A percentile compares a stretch with the other conserved stretches of the same genome.
phyloP scores from a whole-genome alignment of 2,113 vertebrate species.

The Nibea albiflora region DNA sequence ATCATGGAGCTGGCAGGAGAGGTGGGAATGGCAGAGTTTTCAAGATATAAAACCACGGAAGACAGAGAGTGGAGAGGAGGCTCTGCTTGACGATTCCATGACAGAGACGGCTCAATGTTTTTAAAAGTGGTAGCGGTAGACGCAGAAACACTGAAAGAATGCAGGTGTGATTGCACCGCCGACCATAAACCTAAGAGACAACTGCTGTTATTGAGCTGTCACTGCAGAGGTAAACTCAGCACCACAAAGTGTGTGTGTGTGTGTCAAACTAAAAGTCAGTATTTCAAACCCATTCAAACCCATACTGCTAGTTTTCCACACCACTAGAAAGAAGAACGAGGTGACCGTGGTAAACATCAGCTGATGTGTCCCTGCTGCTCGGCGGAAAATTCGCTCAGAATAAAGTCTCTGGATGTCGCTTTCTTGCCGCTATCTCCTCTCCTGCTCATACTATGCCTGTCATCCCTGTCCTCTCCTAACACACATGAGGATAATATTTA shows the following conservation, averaged over 20 bases:
- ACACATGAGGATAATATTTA: conserved; percentile 34
- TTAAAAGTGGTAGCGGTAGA: conserved; percentile 34
- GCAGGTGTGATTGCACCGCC: conserved; percentile 54
- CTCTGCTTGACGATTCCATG: conserved; percentile 20
- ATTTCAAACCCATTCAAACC: conserved; percentile 30
- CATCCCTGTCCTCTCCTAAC: conserved; percentile 14
- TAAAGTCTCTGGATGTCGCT: background rate
- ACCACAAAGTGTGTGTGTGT: conserved; percentile 31
- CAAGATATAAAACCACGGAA: conserved; percentile 43
- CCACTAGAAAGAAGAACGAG: conserved; percentile 28
- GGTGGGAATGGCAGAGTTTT: conserved; percentile 41
- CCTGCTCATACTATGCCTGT: conserved; percentile 14
- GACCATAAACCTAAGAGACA: conserved; percentile 61
- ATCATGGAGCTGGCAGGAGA: conserved; percentile 23
- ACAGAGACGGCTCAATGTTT: conserved; percentile 44
- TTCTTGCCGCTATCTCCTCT: conserved; percentile 9
- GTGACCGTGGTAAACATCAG: conserved; percentile 35
- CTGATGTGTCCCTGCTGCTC: conserved; percentile 26
- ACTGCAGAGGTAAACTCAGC: conserved; percentile 44
- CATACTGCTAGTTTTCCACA: conserved; percentile 27
- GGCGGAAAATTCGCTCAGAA: conserved; percentile 28
- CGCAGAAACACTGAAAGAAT: conserved; percentile 14
- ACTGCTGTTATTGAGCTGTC: conserved; percentile 70
- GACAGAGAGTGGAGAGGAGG: conserved; percentile 7
- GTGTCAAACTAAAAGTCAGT: conserved; percentile 44